Evolutionary conservation across 2,888 invertebrate genomes (phyloP), one percentile per base, ranked within the genome.

Genomic region (Anoplius nigerrimus): DNA sequence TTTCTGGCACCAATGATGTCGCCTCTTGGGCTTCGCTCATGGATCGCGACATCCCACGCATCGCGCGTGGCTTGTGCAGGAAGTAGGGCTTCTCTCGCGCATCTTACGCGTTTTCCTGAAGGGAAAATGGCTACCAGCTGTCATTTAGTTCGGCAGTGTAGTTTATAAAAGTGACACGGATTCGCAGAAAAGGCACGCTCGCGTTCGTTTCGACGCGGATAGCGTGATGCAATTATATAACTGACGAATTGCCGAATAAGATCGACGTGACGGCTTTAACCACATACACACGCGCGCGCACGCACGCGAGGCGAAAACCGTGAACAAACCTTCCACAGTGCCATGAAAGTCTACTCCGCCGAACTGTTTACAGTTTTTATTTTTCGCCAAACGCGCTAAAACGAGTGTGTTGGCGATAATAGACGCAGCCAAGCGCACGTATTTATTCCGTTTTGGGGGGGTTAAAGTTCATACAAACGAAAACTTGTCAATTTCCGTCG

Each of bases 81-180:
- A 83, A 84, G 83, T 79, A 71, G 74, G 79, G 76, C 72, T 72
- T 81, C 82, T 80, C 76, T 82, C 78, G 82, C 82, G 81, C 82
- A 84, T 81, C 82, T 79, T 80, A 82, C 82, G 84, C 82, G 82
- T 83, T 83, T 82, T 81, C 82, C 82, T 71, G 62, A 69, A 80
- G 81, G 77, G 82, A 86, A 87, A 86, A 87, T 87, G 86, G 86
- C 86, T 77, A 79, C 85, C 85, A 84, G 84, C 86, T 86, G 86
- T 86, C 86, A 86, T 73, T 82, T 78, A 74, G 66, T 79, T 76
- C 70, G 69, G 75, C 76, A 81, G 77, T 79, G 69, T 77, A 72
- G 76, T 73, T 81, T 72, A 27, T 72, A 74, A 79, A 34, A 74
- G 72, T 69, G 66, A 72, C 59, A 63, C 21, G 63, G 67, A 46